phyloP scores from a whole-genome alignment of 2,888 invertebrate species.

The Pandemis heparana region DNA sequence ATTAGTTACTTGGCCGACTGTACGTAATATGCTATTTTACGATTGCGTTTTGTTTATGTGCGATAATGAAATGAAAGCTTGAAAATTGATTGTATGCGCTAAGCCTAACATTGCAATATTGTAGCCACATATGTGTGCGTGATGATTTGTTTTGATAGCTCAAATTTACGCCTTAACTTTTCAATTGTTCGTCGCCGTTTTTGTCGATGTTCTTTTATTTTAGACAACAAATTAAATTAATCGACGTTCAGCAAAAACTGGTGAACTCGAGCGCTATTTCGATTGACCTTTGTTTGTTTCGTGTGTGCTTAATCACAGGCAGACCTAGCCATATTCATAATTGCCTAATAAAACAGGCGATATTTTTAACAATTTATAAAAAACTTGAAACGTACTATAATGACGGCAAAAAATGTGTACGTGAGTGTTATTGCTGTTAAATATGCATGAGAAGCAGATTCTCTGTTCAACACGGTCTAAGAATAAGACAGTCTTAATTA shows the following conservation, averaged over 20 bases:
- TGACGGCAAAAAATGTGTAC: not conserved
- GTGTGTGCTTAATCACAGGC: not conserved
- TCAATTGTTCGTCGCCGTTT: not conserved
- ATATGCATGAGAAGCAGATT: not conserved
- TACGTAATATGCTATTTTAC: no score
- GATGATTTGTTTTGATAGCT: not conserved
- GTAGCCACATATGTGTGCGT: not conserved
- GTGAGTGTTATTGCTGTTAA: not conserved
- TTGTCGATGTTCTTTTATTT: constrained; percentile 14
- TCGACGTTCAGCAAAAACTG: constrained; percentile 10
- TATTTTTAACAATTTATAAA: not conserved
- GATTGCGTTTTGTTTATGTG: not conserved
- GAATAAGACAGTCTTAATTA: no score
- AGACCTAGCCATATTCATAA: not conserved
- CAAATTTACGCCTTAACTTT: not conserved
- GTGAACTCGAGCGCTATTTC: not conserved
- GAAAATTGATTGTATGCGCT: constrained; percentile 6
- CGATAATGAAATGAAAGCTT: not conserved
- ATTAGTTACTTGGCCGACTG: no score
- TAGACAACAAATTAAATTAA: constrained; percentile 20
- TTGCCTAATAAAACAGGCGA: not conserved
- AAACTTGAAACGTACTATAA: not conserved
- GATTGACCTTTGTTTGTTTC: not conserved
- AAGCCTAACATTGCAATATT: not conserved
- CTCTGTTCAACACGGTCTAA: not conserved